A percentile compares a stretch with the other conserved stretches of the same genome.
Conservation (phyloP, 2,888 invertebrate genomes). For the Platerodrilus igneus region DNA sequence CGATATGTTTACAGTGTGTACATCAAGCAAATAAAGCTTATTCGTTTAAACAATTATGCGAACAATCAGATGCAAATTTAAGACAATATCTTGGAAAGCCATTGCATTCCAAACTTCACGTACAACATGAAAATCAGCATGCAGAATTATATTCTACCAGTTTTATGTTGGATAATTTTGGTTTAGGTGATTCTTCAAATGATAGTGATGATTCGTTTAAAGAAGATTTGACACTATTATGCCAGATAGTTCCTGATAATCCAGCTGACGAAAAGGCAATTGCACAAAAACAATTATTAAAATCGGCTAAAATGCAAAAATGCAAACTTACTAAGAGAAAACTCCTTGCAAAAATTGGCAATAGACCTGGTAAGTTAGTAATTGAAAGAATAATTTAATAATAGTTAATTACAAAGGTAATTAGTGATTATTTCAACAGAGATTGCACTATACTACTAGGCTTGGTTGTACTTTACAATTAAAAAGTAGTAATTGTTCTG, state of each 20-base stretch:
- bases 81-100: slow-evolving; percentile 47
- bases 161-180: slow-evolving; percentile 41
- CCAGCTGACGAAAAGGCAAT: slow-evolving; percentile 43
- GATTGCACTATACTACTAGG: too few species aligned
- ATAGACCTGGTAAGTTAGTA: slow-evolving; percentile 35
- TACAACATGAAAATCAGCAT: slow-evolving; percentile 34
- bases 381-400: too few species aligned
- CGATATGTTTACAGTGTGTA: slow-evolving; percentile 49
- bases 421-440: neutral
- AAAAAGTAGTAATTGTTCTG: neutral
- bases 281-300: slow-evolving; percentile 46
- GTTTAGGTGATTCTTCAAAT: slow-evolving; percentile 41
- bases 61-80: slow-evolving; percentile 47
- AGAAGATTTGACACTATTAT: slow-evolving; percentile 38
- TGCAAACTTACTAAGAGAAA: slow-evolving; percentile 41
- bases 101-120: slow-evolving; percentile 32
- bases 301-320: slow-evolving; percentile 42
- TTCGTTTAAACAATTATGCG: slow-evolving; percentile 50
- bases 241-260: slow-evolving; percentile 33
- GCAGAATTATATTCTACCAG: slow-evolving; percentile 32
- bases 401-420: neutral
- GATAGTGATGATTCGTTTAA: slow-evolving; percentile 42
- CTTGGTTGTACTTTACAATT: neutral
- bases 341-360: slow-evolving; percentile 37
- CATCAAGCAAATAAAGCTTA: slow-evolving; percentile 49